These are phyloP conservation scores for Gnatocerus cornutus DNA, from an alignment of 2,888 invertebrate species.

Conservation along the genomic window DNA sequence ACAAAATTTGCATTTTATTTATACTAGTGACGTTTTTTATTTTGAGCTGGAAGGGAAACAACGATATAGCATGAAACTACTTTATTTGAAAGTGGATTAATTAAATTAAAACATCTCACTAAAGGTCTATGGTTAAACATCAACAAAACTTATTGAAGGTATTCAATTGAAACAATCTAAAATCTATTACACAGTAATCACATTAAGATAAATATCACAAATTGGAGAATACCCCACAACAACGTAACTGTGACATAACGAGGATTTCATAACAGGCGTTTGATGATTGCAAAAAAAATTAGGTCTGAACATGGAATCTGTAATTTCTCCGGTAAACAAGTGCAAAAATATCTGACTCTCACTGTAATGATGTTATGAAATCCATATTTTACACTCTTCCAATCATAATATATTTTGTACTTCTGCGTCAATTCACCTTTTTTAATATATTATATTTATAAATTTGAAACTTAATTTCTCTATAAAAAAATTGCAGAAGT, in stretches of 20 bases:
- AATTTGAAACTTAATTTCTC: slow-evolving; percentile 39
- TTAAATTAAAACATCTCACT: slow-evolving; percentile 71
- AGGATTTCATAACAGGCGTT: slow-evolving; percentile 65
- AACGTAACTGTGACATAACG: slow-evolving; percentile 65
- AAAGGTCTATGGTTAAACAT: slow-evolving; percentile 71
- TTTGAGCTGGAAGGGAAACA: background rate
- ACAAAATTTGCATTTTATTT: slow-evolving; percentile 29
- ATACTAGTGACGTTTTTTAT: slow-evolving; percentile 2
- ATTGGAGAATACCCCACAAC: slow-evolving; percentile 68
- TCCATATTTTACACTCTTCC: slow-evolving; percentile 55
- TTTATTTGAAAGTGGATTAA: slow-evolving; percentile 69
- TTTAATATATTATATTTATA: slow-evolving; percentile 43
- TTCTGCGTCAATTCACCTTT: slow-evolving; percentile 58
- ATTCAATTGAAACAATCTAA: slow-evolving; percentile 71
- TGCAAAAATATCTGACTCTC: slow-evolving; percentile 47
- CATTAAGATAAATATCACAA: slow-evolving; percentile 71
- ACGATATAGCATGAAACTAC: slow-evolving; percentile 63
- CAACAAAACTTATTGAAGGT: slow-evolving; percentile 69
- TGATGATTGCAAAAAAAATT: slow-evolving; percentile 5
- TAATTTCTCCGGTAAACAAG: slow-evolving; percentile 16
- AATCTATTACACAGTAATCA: slow-evolving; percentile 71
- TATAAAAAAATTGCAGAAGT: slow-evolving; percentile 47
- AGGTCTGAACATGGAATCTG: slow-evolving; percentile 25
- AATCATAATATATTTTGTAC: slow-evolving; percentile 59
- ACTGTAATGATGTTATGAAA: slow-evolving; percentile 59